A percentile compares a stretch with the other conserved stretches of the same genome.
Evolutionary conservation across 1,140 invertebrate genomes (phyloP).

Genomic region (Pogonus chalceus): DNA sequence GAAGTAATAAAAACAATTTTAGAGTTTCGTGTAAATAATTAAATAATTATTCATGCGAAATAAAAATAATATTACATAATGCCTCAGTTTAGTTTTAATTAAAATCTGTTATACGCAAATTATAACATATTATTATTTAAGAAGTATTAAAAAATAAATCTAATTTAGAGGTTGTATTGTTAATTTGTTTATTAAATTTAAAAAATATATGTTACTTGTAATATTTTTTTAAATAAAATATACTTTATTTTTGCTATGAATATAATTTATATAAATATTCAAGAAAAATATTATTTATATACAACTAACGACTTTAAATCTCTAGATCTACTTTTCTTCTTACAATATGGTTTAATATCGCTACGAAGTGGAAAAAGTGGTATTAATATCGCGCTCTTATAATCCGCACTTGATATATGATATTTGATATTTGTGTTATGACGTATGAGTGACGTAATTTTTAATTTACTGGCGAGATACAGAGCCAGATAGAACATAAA

Average conservation of each 20-base stretch:
- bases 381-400: slow-evolving; percentile 1
- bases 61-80: too few relatives aligned
- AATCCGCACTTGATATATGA: background rate
- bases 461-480: slow-evolving; percentile 4
- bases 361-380: background rate
- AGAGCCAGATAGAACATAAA: background rate
- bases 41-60: too few relatives aligned
- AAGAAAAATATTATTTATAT: too few relatives aligned
- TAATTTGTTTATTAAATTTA: background rate
- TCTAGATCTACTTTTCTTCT: background rate
- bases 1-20: too few relatives aligned
- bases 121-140: too few relatives aligned
- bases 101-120: too few relatives aligned
- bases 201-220: background rate
- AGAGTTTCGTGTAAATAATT: too few relatives aligned
- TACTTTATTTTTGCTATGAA: background rate
- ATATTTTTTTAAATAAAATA: background rate
- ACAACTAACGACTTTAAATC: background rate
- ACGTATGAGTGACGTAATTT: slow-evolving; percentile 7
- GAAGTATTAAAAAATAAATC: too few relatives aligned
- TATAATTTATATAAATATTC: background rate
- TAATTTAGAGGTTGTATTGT: background rate
- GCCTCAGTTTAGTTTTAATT: too few relatives aligned
- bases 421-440: slow-evolving; percentile 5
- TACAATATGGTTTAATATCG: background rate